Evolutionary conservation across 2,113 vertebrate genomes (phyloP).

Genomic region (Sapajus apella): DNA sequence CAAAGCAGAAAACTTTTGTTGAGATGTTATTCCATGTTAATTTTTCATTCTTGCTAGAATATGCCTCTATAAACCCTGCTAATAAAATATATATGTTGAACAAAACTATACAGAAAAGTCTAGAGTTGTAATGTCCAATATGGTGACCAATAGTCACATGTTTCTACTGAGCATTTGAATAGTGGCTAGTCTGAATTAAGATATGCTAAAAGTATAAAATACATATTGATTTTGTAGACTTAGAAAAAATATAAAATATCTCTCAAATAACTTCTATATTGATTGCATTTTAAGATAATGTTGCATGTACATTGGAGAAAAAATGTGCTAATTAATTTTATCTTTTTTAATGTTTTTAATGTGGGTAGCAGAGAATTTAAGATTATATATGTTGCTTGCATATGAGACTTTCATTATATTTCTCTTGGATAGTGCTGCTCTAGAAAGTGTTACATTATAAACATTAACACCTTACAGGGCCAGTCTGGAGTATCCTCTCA

Average conservation of each 20-base stretch:
- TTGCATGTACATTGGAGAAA: not conserved
- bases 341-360: not conserved
- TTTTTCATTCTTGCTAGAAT: not conserved
- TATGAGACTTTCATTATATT: not conserved
- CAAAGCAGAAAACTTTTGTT: not conserved
- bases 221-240: not conserved
- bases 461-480: not conserved
- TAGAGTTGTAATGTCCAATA: not conserved
- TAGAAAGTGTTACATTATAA: not conserved
- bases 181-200: not conserved
- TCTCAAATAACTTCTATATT: not conserved
- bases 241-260: not conserved
- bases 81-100: not conserved
- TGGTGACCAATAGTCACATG: fast-evolving
- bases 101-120: not conserved
- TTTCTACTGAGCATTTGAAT: not conserved
- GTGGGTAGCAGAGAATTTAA: not conserved
- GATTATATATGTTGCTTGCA: not conserved
- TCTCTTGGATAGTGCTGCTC: not conserved
- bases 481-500: not conserved
- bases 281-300: not conserved
- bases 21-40: not conserved
- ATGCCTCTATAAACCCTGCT: not conserved
- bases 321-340: not conserved
- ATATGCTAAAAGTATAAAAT: not conserved